Conservation (phyloP, 2,113 vertebrate species). For the Hypocryptadius cinnamomeus region DNA sequence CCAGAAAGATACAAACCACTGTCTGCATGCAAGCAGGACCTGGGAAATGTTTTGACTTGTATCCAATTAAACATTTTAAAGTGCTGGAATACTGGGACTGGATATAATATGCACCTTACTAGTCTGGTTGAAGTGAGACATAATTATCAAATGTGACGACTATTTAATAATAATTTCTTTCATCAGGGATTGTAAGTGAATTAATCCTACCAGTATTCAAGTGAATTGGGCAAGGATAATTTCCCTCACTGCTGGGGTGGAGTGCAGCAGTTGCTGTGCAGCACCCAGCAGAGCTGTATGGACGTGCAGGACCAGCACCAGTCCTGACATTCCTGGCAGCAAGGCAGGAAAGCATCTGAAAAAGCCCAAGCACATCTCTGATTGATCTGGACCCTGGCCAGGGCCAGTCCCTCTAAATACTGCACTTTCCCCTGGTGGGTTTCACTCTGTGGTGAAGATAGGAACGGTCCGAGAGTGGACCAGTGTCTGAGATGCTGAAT, state of each 20-base stretch:
- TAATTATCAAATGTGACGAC: not conserved
- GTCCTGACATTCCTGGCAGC: not conserved
- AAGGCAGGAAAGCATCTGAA: not conserved
- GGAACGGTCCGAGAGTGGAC: rapidly evolving
- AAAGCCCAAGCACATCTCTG: not conserved
- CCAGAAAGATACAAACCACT: not conserved
- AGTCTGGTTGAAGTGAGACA: not conserved
- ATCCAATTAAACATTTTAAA: not conserved
- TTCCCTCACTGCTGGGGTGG: not conserved
- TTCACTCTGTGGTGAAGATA: not conserved
- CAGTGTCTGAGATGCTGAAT: not conserved
- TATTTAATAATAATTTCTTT: slow-evolving; percentile 17
- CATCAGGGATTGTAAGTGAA: not conserved
- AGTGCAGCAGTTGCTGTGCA: not conserved
- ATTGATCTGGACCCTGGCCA: not conserved
- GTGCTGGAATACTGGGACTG: not conserved
- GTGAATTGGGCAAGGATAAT: not conserved
- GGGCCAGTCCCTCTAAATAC: not conserved
- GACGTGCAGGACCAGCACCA: not conserved
- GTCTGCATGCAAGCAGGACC: not conserved
- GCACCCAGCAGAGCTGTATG: not conserved
- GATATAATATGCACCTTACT: not conserved
- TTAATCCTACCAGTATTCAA: not conserved
- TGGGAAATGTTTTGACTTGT: not conserved
- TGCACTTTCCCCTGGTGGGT: not conserved